Evolutionary conservation across 2,113 vertebrate species (phyloP).

Genomic region (Apteryx mantelli): DNA sequence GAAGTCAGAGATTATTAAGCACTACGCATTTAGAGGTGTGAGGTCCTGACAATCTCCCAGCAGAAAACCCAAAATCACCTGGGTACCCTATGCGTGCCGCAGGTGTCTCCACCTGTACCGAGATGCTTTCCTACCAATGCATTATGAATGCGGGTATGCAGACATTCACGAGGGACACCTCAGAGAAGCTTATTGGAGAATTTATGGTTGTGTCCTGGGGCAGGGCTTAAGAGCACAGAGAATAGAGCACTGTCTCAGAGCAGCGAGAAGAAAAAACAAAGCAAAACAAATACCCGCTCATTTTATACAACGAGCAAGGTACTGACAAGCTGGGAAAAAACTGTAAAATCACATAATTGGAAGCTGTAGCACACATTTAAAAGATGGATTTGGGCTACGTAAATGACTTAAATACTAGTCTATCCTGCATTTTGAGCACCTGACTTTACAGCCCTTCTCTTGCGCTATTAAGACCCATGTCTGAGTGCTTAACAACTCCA

Average conservation of each 20-base stretch:
- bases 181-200: not conserved
- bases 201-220: not conserved
- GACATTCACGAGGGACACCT: not conserved
- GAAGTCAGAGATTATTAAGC: not conserved
- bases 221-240: not conserved
- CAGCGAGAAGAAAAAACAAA: not conserved
- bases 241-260: not conserved
- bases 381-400: not conserved
- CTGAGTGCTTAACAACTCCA: not conserved
- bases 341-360: not conserved
- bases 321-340: not conserved
- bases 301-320: not conserved
- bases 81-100: not conserved
- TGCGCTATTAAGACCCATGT: not conserved
- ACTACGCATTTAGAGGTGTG: no score
- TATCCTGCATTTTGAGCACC: not conserved
- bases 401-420: not conserved
- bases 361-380: fast-evolving
- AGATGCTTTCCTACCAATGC: not conserved
- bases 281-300: not conserved
- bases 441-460: not conserved
- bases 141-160: not conserved
- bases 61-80: not conserved
- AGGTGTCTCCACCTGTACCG: not conserved
- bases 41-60: not conserved